Evolutionary conservation across 2,888 invertebrate species (phyloP), one percentile per base, ranked within the genome.

Genomic region (Lapara coniferarum): DNA sequence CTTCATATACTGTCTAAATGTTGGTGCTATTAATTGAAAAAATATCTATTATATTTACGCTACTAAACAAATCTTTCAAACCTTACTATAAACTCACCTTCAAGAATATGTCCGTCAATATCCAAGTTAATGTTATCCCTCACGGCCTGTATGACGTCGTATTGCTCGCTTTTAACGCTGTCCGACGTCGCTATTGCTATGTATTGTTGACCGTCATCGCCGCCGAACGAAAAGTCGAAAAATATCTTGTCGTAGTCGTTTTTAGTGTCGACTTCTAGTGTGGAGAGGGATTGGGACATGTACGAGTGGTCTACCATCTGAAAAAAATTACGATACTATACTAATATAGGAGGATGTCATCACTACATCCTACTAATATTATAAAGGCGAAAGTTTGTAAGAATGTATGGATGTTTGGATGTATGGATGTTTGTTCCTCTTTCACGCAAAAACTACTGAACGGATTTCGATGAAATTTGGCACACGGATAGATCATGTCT

Each of bases 241-340:
- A 84, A 91, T 55, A 92, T 89, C 69, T 87, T 88, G 71, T 93
- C 93, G 12, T 91, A 93, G 10, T 89, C 88, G 0, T 69, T n/a
- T 66, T 92, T 93, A 0, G 83, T 80, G 0, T 76, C 77, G 4
- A 82, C 75, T 5, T 86, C 89, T 0, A 93, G 79, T 0, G 82
- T 77, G 0, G 93, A 92, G 0, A 93, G 82, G 0, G 92, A 89
- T 66, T 91, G 91, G 0, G 92, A 89, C 82, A 93, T 87, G 77
- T 92, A 93, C 1, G 91, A 88, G 78, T 93, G 92, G 69, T 93
- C 93, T 73, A 89, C 72, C 0, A 74, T 85, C 91, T 91, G 84
- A 0, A 78, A 82, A 13, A 44, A 66, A 2, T 1, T 25, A 25
- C 25, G 25, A 25, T 25, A 2, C 25, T 25, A 25, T 25, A 2